A percentile compares a stretch with the other conserved stretches of the same genome.
Conservation (phyloP, 2,888 invertebrate species). For the Cyclophora punctaria region DNA sequence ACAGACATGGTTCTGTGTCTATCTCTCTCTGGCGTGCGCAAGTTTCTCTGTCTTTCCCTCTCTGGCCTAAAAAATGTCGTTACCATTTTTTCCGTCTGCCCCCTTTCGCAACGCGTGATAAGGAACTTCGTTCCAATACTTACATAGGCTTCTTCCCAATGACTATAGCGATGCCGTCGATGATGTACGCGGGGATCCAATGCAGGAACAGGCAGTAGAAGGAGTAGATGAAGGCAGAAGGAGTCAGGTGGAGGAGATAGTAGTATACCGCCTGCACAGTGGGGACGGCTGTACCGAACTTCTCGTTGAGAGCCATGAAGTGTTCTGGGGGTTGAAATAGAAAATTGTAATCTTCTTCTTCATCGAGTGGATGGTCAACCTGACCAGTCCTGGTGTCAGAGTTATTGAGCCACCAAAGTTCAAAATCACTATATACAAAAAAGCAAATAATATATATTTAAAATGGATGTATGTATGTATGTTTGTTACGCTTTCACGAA, state of each 20-base stretch:
- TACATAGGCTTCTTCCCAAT: slow-evolving; percentile 79
- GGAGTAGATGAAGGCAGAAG: slow-evolving; percentile 69
- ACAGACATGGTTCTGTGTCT: too few relatives aligned
- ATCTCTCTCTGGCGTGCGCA: too few relatives aligned
- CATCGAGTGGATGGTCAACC: too few relatives aligned
- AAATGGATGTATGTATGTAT: not conserved
- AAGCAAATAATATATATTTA: not conserved
- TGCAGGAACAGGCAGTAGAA: slow-evolving; percentile 77
- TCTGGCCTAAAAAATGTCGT: too few relatives aligned
- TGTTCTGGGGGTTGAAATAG: slow-evolving; percentile 35
- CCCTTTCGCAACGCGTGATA: too few relatives aligned
- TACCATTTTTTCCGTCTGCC: too few relatives aligned
- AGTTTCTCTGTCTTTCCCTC: too few relatives aligned
- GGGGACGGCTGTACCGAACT: slow-evolving; percentile 72
- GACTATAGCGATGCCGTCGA: slow-evolving; percentile 70
- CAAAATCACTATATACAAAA: not conserved
- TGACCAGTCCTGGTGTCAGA: too few relatives aligned
- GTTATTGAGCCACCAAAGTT: not conserved
- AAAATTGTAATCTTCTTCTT: not conserved
- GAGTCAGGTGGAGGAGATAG: slow-evolving; percentile 77
- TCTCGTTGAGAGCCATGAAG: slow-evolving; percentile 72
- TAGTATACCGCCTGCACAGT: slow-evolving; percentile 77
- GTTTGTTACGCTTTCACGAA: too few relatives aligned
- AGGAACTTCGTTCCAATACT: too few relatives aligned
- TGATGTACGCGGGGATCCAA: slow-evolving; percentile 76